Percentiles rank a stretch among this genome's conserved stretches.
Conservation (phyloP, 2,797 vertebrate species). For the Sarcoramphus papa region DNA sequence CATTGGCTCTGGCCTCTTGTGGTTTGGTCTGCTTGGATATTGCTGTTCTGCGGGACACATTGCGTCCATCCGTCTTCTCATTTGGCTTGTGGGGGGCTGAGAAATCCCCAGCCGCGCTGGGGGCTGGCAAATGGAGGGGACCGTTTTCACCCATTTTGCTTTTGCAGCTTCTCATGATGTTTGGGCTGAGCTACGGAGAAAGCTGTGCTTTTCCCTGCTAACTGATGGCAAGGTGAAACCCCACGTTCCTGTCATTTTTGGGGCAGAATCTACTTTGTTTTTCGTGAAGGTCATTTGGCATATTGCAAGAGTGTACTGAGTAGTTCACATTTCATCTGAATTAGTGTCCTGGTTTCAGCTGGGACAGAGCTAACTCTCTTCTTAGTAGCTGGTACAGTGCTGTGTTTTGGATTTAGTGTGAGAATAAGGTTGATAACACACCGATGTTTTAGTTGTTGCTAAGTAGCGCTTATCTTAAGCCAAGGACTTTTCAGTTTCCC, state of each 20-base stretch:
- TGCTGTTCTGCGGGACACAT: accelerated
- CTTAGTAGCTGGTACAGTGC: no score
- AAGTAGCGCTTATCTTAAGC: no score
- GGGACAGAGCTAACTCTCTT: no score
- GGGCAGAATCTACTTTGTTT: background rate
- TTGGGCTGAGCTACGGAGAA: background rate
- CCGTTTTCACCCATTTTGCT: background rate
- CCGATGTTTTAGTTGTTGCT: no score
- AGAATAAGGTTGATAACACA: no score
- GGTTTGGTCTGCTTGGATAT: background rate
- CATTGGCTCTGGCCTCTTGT: accelerated
- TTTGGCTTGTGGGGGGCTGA: background rate
- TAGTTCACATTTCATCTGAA: background rate
- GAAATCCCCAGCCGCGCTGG: background rate
- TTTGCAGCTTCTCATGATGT: accelerated
- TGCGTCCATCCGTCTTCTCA: background rate
- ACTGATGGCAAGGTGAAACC: background rate
- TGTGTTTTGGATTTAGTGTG: no score
- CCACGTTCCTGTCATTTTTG: background rate
- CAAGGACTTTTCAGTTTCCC: no score
- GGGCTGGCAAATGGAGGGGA: background rate
- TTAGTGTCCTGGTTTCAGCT: background rate
- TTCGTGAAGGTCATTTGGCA: background rate
- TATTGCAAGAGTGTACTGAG: background rate
- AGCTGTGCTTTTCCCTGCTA: background rate